Evolutionary conservation across 2,113 vertebrate genomes (phyloP).

Genomic region (Proteles cristata): DNA sequence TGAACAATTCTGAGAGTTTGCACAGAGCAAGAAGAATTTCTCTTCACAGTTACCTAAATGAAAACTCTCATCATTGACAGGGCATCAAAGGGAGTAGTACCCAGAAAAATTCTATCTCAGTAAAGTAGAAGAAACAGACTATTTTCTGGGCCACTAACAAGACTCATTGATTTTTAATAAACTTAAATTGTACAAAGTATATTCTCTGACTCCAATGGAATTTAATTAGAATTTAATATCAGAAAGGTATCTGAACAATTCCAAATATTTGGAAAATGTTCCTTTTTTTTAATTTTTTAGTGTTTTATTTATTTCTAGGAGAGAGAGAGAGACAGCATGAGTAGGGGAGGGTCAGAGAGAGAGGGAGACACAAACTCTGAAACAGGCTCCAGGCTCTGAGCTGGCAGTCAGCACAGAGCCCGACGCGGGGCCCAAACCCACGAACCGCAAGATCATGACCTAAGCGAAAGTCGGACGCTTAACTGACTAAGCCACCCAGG

Average conservation of each 20-base stretch:
- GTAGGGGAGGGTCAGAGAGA: too few relatives aligned
- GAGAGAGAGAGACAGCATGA: too few relatives aligned
- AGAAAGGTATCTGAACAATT: not conserved
- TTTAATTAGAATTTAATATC: slow-evolving; percentile 2
- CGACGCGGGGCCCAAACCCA: too few relatives aligned
- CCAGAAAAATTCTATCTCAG: not conserved
- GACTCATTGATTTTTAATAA: not conserved
- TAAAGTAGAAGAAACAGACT: not conserved
- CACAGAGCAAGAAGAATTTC: not conserved
- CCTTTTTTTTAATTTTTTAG: too few relatives aligned
- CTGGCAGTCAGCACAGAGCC: too few relatives aligned
- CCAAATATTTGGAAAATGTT: not conserved
- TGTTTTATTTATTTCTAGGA: too few relatives aligned
- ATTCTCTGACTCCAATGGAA: not conserved
- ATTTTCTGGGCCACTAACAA: not conserved
- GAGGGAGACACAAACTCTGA: too few relatives aligned
- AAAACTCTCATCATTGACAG: not conserved
- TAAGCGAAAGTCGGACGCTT: too few relatives aligned
- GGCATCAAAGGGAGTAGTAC: not conserved
- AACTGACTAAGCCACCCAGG: too few relatives aligned
- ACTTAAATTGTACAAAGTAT: not conserved
- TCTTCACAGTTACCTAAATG: not conserved
- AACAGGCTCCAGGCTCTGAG: too few relatives aligned
- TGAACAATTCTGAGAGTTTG: not conserved
- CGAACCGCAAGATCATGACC: too few relatives aligned